phyloP scores from a whole-genome alignment of 2,113 vertebrate species.

The Microcebus ravelobensis region DNA sequence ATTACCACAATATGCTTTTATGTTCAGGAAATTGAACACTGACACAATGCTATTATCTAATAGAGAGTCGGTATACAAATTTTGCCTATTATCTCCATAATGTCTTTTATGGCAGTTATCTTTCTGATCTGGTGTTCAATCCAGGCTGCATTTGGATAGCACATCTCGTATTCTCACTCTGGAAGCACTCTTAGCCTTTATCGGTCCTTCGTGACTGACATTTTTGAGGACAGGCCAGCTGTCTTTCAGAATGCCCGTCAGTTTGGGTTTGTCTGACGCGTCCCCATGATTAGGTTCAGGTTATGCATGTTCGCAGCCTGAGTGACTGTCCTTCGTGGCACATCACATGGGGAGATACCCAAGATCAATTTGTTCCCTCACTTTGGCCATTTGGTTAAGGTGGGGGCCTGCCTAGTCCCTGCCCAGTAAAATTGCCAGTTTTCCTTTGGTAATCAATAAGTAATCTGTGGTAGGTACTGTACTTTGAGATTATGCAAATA shows the following conservation, averaged over 20 bases:
- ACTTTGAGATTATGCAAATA: background rate
- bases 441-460: background rate
- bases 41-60: background rate
- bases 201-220: background rate
- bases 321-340: background rate
- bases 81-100: background rate
- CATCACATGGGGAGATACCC: background rate
- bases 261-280: background rate
- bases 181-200: background rate
- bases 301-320: background rate
- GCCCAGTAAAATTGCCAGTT: background rate
- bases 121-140: background rate
- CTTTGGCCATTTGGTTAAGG: background rate
- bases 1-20: background rate
- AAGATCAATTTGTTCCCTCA: background rate
- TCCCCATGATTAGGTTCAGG: background rate
- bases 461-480: background rate
- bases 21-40: background rate
- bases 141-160: background rate
- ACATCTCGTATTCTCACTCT: background rate
- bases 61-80: background rate
- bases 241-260: background rate
- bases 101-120: background rate
- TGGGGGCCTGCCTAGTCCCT: background rate
- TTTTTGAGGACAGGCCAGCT: background rate